These are phyloP conservation scores for Limonius californicus DNA, from an alignment of 1,140 invertebrate species.

Conservation along the genomic window DNA sequence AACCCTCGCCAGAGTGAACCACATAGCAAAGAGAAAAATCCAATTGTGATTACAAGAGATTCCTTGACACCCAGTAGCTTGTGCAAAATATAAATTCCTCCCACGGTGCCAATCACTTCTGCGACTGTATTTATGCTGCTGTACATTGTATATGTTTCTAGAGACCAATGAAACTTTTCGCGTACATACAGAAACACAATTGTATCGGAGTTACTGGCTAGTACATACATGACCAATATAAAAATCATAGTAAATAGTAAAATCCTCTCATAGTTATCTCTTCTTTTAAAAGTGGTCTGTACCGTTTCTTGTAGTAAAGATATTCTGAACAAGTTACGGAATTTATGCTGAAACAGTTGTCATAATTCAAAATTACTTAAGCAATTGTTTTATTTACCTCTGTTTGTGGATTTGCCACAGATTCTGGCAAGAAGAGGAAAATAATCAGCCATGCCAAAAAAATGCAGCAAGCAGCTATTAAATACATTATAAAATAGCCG, in stretches of 20 bases:
- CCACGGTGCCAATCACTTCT: constrained; percentile 51
- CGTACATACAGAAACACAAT: constrained; percentile 62
- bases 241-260: constrained; percentile 59
- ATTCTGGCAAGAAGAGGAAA: too few species aligned
- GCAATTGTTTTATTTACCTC: constrained; percentile 34
- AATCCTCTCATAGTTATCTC: constrained; percentile 55
- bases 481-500: too few species aligned
- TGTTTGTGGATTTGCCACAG: constrained; percentile 12
- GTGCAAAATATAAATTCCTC: constrained; percentile 53
- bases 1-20: constrained; percentile 53
- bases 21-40: constrained; percentile 43
- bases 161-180: constrained; percentile 62
- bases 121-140: constrained; percentile 48
- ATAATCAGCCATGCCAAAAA: too few species aligned
- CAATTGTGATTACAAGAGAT: constrained; percentile 46
- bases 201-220: background rate
- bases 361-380: too few species aligned
- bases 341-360: constrained; percentile 42
- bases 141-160: constrained; percentile 57
- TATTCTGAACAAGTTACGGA: constrained; percentile 53
- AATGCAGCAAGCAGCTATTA: too few species aligned
- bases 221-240: constrained; percentile 48
- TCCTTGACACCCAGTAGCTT: constrained; percentile 49
- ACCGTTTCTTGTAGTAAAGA: constrained; percentile 58
- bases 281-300: constrained; percentile 55